Base-by-base conservation (phyloP, 2,797 vertebrate genomes). In the Falco columbarius region DNA sequence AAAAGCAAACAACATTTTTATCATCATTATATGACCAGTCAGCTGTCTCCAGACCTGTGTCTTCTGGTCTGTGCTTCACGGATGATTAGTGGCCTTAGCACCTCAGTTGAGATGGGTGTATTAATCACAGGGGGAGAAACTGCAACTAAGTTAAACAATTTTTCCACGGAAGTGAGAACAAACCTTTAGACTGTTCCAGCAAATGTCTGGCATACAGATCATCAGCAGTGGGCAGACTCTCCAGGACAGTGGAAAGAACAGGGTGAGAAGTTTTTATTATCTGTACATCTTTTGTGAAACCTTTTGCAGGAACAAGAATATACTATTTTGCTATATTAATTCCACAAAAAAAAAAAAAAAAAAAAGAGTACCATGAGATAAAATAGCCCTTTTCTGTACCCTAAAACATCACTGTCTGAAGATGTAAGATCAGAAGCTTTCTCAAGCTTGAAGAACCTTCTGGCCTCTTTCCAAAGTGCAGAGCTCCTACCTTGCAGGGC, bases 21-120 rank as follows among this genome's bases (percentile, higher is more conserved):
- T 94, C 84, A 88, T 88, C 81, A 61, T 95, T 92, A 91, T 63
- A 52, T 56, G 58, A 79, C 30, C 89, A 89, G 38, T 18, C 67
- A 94, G 44, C 72, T 91, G 14, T 10, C 8, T 92, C 74, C 79
- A 92, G 90, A 40, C 68, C 58, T 34, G n/a, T 46, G n/a, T 51
- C 61, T 90, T 36, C 30, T 62, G 58, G 7, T 56, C 46, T 62
- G 42, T 55, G 84, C 38, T 86, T 87, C 86, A 47, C 0, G 0
- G 84, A 59, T 95, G 81, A 96, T 94, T 92, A 79, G 84, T 91
- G 58, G 86, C 81, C 68, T 92, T 58, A 73, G 72, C 81, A 91
- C 56, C 79, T 72, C 46, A 30, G n/a, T 10, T 72, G 62, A 65
- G 27, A 75, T 51, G n/a, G 34, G 58, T 21, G n/a, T 32, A 93